A percentile compares a stretch with the other conserved stretches of the same genome.
These are phyloP conservation scores for Cephus pygmeus DNA, from an alignment of 2,888 invertebrate species.

Conservation along the genomic window DNA sequence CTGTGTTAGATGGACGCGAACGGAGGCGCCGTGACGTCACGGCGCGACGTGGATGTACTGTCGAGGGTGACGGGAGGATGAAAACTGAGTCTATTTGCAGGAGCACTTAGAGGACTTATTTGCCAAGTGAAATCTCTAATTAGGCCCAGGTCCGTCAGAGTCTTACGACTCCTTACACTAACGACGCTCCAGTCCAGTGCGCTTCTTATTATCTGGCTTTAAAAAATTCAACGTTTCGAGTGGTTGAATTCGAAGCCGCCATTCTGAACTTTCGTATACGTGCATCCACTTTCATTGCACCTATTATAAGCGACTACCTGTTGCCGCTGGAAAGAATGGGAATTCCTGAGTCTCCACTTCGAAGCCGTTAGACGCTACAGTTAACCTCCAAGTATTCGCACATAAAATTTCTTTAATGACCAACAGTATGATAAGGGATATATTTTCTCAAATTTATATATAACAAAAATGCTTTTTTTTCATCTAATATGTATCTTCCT, in stretches of 20 bases:
- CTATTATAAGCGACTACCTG: background rate
- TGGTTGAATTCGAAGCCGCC: background rate
- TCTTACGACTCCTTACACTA: background rate
- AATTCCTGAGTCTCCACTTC: background rate
- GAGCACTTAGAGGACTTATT: constrained; percentile 28
- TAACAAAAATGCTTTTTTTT: background rate
- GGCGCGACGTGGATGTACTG: background rate
- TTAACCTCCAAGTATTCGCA: background rate
- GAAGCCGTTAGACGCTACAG: background rate
- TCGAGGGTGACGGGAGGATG: background rate
- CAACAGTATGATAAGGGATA: background rate
- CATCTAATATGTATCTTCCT: background rate
- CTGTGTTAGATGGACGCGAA: background rate
- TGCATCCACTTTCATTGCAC: background rate
- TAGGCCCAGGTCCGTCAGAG: constrained; percentile 20
- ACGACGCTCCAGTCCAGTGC: background rate
- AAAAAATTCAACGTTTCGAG: background rate
- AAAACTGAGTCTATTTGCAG: constrained; percentile 19
- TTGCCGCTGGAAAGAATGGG: background rate
- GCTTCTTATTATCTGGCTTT: background rate
- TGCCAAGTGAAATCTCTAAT: constrained; percentile 29
- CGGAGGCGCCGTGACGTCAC: background rate
- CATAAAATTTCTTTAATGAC: background rate
- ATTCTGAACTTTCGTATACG: background rate
- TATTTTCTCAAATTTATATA: background rate